Conservation (phyloP, 2,797 vertebrate species). For the Gambusia yucatana region DNA sequence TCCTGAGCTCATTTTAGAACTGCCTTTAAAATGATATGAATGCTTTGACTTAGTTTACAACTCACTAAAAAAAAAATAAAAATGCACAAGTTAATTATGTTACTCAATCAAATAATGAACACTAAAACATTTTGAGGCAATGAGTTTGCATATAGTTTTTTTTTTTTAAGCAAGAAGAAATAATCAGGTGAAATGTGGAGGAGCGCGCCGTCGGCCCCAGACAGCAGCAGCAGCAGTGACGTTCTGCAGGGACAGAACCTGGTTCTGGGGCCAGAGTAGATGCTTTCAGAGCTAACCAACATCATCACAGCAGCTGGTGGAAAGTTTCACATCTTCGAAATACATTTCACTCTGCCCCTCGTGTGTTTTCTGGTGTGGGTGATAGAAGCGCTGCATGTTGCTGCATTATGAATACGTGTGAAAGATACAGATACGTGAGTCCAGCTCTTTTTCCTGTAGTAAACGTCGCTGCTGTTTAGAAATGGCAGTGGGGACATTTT, state of each 20-base stretch:
- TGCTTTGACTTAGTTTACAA: no score
- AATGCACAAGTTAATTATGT: no score
- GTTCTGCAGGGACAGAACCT: background rate
- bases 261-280: background rate
- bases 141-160: no score
- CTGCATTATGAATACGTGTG: background rate
- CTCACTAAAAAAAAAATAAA: no score
- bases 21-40: background rate
- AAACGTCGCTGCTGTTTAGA: background rate
- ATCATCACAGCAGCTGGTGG: background rate
- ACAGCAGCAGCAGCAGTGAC: background rate
- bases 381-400: background rate
- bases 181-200: no score
- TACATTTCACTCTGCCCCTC: background rate
- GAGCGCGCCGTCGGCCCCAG: background rate
- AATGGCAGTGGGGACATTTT: background rate
- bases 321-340: background rate
- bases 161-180: no score
- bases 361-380: background rate
- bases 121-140: no score
- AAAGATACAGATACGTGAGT: background rate
- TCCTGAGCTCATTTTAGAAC: background rate
- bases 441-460: background rate
- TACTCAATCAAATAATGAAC: no score
- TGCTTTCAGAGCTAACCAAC: background rate